Conservation (phyloP, 2,797 vertebrate species). For the Cacajao melanocephalus region DNA sequence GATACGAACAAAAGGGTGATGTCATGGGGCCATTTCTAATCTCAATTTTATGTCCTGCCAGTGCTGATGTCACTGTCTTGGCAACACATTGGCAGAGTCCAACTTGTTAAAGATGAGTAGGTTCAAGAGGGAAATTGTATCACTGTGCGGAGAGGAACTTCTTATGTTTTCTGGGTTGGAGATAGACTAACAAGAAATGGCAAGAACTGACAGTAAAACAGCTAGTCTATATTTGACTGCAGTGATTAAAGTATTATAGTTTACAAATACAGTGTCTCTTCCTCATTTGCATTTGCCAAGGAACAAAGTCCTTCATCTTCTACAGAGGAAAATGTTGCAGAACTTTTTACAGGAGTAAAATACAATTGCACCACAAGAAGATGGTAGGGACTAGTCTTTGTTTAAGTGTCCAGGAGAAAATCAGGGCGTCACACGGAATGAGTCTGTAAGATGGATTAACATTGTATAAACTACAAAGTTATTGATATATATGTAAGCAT, state of each 20-base stretch:
- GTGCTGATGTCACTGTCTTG: slow-evolving; percentile 86
- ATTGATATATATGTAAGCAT: not conserved
- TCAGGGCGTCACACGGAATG: not conserved
- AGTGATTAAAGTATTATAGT: rapidly evolving
- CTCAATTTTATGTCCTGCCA: slow-evolving; percentile 84
- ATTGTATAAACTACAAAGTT: not conserved
- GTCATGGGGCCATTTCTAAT: slow-evolving; percentile 87
- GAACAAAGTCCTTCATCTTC: not conserved
- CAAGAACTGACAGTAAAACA: not conserved
- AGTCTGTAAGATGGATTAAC: not conserved
- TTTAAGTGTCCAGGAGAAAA: not conserved
- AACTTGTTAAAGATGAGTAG: slow-evolving; percentile 72
- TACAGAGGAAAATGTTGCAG: not conserved
- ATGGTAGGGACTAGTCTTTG: not conserved
- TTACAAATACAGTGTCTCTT: not conserved
- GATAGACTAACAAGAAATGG: not conserved
- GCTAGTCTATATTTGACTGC: not conserved
- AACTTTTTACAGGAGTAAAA: not conserved
- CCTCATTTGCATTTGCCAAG: not conserved
- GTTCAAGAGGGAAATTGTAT: slow-evolving; percentile 48
- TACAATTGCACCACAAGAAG: not conserved
- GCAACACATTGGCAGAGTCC: slow-evolving; percentile 71
- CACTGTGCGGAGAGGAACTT: not conserved
- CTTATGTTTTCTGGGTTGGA: not conserved
- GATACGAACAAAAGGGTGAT: slow-evolving; percentile 85